Evolutionary conservation across 2,888 invertebrate species (phyloP), one percentile per base, ranked within the genome.

Genomic region (Lithophane ornitopus): DNA sequence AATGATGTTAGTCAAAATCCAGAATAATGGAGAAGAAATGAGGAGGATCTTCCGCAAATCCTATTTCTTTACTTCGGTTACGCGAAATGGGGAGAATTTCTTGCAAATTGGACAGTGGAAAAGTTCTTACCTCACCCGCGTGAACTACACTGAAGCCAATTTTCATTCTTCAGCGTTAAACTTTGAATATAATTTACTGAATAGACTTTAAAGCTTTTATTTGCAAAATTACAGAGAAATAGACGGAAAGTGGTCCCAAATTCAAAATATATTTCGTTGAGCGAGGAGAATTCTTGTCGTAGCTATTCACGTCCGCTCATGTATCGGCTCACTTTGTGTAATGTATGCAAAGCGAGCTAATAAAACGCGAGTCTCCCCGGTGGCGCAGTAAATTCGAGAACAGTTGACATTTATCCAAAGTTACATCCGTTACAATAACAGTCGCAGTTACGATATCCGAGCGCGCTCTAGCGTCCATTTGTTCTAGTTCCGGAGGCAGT

Each of bases 381-480:
- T 89, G 88, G 90, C 91, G 94, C 94, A 93, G 90, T 96, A 95
- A 95, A 96, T 96, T 95, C 92, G 92, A 92, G 93, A 92, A 93
- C 93, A 94, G 94, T 95, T 94, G 96, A 96, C 96, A 93, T 95
- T 96, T 96, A 96, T 96, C 94, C 95, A 94, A 95, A 96, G 95
- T 95, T 94, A 95, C 95, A 95, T 96, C 94, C 95, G 94, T 94
- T 94, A 95, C 95, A 95, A 95, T 96, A 96, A 95, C 94, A 94
- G 93, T 93, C 91, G 93, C 94, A 92, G 94, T 93, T 93, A 92
- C 95, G 94, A 94, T 95, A 95, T 95, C 95, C 94, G 91, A 92
- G 93, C 93, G 92, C 91, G 88, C 90, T 86, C 85, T 82, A 89
- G 85, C 85, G 91, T 91, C 94, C 95, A 94, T 96, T 95, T 93